A percentile compares a stretch with the other conserved stretches of the same genome.
Evolutionary conservation across 2,888 invertebrate genomes (phyloP).

Genomic region (Eudasyphora cyanicolor): DNA sequence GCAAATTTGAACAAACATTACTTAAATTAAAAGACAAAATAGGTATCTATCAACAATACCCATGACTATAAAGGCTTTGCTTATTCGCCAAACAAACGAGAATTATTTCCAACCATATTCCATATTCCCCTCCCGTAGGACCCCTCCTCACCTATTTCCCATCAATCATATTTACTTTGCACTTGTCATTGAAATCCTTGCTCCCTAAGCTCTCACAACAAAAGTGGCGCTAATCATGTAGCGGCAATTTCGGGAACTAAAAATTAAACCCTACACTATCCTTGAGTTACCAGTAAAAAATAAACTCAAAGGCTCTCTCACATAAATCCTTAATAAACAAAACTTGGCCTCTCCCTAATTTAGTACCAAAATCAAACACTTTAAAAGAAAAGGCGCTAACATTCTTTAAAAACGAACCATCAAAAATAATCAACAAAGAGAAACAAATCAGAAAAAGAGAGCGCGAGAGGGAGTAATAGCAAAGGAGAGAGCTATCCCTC

Average conservation of each 20-base stretch:
- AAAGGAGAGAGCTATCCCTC: too few relatives aligned
- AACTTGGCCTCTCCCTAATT: background rate
- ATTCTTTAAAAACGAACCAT: background rate
- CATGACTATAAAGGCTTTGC: too few relatives aligned
- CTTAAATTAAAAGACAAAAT: too few relatives aligned
- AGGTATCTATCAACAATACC: too few relatives aligned
- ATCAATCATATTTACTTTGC: too few relatives aligned
- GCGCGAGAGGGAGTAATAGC: too few relatives aligned
- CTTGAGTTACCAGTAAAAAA: conserved; percentile 21
- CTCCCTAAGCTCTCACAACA: background rate
- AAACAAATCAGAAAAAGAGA: background rate
- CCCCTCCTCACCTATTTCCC: too few relatives aligned
- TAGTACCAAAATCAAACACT: conserved; percentile 38
- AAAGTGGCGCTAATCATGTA: background rate
- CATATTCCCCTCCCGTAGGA: too few relatives aligned
- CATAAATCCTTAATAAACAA: background rate
- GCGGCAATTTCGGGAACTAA: conserved; percentile 2
- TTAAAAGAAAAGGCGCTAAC: conserved; percentile 10
- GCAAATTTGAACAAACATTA: too few relatives aligned
- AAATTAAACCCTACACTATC: background rate
- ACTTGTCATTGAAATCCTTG: background rate
- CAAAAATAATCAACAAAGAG: background rate
- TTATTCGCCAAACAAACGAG: too few relatives aligned
- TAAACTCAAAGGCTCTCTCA: background rate
- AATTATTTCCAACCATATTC: too few relatives aligned